Evolutionary conservation across 1,140 invertebrate species (phyloP).

Genomic region (Gryllus bimaculatus): DNA sequence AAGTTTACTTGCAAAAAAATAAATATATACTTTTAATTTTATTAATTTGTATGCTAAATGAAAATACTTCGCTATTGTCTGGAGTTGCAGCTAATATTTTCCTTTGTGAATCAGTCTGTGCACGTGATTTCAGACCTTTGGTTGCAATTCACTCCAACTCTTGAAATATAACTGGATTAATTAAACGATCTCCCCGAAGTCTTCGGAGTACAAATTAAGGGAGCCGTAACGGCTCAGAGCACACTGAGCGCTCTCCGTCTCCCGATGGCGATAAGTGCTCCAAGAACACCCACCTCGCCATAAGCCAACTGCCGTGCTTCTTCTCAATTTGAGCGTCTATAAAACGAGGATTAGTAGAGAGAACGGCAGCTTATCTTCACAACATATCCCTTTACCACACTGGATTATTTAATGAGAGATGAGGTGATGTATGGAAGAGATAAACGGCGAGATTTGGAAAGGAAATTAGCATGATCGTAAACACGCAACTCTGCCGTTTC

Average conservation of each 20-base stretch:
- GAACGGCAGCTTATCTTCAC: neutral
- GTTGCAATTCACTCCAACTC: neutral
- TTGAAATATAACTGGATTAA: neutral
- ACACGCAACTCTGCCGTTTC: neutral
- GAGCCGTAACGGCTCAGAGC: neutral
- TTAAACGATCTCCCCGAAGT: neutral
- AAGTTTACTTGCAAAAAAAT: too few species aligned
- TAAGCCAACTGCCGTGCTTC: neutral
- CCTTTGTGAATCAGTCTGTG: too few species aligned
- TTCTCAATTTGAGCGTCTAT: neutral
- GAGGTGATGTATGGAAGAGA: neutral
- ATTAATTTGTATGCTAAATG: too few species aligned
- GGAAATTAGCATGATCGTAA: conserved; percentile 4
- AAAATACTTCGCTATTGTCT: too few species aligned
- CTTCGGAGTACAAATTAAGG: neutral
- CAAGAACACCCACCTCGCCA: too few species aligned
- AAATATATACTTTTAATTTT: too few species aligned
- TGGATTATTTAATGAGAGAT: neutral
- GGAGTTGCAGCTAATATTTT: too few species aligned
- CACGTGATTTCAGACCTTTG: neutral
- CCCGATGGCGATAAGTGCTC: too few species aligned
- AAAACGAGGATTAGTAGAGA: neutral
- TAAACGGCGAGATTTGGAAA: neutral
- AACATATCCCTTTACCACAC: neutral
- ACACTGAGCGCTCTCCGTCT: neutral